A percentile compares a stretch with the other conserved stretches of the same genome.
Evolutionary conservation across 2,113 vertebrate species (phyloP).

Genomic region (Cettia cetti): DNA sequence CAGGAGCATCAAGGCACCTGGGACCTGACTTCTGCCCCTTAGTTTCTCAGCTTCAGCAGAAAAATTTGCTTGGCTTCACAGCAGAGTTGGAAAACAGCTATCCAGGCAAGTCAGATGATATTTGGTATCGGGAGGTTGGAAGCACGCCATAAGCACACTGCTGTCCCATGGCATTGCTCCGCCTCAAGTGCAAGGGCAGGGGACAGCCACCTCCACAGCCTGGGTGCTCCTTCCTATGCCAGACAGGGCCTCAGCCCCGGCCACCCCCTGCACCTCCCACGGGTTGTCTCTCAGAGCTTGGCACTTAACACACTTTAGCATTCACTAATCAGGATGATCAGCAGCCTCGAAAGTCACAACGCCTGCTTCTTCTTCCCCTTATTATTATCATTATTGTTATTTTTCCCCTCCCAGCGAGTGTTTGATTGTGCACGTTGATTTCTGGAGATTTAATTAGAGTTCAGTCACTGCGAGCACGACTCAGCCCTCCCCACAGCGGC

Average conservation of each 20-base stretch:
- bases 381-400: not conserved
- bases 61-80: not conserved
- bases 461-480: not conserved
- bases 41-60: not conserved
- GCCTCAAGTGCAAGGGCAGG: rapidly evolving
- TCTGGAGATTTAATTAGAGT: slow-evolving; percentile 28
- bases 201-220: not conserved
- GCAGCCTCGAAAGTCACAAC: not conserved
- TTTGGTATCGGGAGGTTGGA: not conserved
- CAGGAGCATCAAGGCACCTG: not conserved
- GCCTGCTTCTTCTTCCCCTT: not conserved
- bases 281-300: not conserved
- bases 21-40: not conserved
- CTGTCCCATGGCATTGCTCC: not conserved
- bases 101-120: not conserved
- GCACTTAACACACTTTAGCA: not conserved
- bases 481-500: not conserved
- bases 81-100: not conserved
- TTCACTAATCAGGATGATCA: slow-evolving; percentile 18
- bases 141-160: not conserved
- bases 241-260: not conserved
- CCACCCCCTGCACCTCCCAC: not conserved
- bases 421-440: slow-evolving; percentile 32
- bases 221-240: not conserved
- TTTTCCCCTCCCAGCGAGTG: not conserved